Base-by-base conservation (phyloP, 2,888 invertebrate genomes). In the Lysandra coridon region DNA sequence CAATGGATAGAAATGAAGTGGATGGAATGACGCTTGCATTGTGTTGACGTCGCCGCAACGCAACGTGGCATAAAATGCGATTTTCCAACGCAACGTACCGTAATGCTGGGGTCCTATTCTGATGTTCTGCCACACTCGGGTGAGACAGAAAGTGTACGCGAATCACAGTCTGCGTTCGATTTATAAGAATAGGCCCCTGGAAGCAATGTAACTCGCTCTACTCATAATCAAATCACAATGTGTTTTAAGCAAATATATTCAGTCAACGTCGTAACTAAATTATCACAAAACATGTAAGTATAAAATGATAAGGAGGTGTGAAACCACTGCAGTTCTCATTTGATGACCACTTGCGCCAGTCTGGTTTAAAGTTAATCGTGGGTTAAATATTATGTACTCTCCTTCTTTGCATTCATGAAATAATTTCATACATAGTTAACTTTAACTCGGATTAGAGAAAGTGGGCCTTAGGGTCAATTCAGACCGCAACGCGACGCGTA, bases 241-340 rank as follows among this genome's bases (percentile, higher is more conserved):
- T 69, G 69, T 69, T 64, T 40, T 44, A 74, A 74, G 40, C 44
- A 44, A 40, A n/a, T 74, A 74, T 74, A 74, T 74, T 44, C 74
- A 74, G 44, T 74, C 74, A 74, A 74, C 30, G 10, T 5, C 44
- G 30, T 69, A 33, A 14, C 69, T 37, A 74, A 74, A 74, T 74
- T 44, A 74, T 74, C 74, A 74, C 74, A 74, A 74, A 73, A 40
- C 40, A 44, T n/a, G 44, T 44, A 74, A 74, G 74, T 44, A 74
- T 74, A 44, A 74, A 74, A 74, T 44, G 23, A 74, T 74, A 73
- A 17, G 7, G 37, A 17, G 6, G 44, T 74, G 10, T 23, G n/a
- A n/a, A 74, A 23, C 10, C 5, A 73, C 40, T 12, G 23, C 4
- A 33, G 33, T 69, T 69, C 7, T 4, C 33, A 30, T 64, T 30